A percentile compares a stretch with the other conserved stretches of the same genome.
These are phyloP conservation scores for Oryzias curvinotus DNA, from an alignment of 2,113 vertebrate genomes.

Conservation along the genomic window DNA sequence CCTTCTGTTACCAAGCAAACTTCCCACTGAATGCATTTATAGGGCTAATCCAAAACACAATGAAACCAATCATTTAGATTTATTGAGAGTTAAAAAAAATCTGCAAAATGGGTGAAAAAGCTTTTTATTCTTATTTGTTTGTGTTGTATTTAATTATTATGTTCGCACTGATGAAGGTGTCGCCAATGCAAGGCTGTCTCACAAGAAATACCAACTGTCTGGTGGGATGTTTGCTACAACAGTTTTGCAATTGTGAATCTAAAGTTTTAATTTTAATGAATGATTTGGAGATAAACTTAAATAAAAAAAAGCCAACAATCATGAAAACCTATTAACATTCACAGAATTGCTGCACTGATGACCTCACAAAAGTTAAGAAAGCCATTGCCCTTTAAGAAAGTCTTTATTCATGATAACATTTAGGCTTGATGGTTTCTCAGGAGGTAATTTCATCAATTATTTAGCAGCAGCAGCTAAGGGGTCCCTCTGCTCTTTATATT, in stretches of 20 bases:
- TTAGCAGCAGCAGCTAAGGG: constrained; percentile 15
- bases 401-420: constrained; percentile 7
- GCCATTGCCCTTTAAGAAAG: constrained; percentile 21
- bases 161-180: too few relatives aligned
- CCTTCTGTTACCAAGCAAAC: too few relatives aligned
- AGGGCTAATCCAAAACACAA: too few relatives aligned
- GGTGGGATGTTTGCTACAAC: too few relatives aligned
- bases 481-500: not conserved
- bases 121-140: too few relatives aligned
- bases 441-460: constrained; percentile 16
- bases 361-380: constrained; percentile 33
- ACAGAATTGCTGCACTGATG: not conserved
- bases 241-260: not conserved
- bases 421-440: constrained; percentile 1
- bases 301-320: constrained; percentile 9
- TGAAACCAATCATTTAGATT: too few relatives aligned
- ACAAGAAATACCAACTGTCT: too few relatives aligned
- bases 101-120: too few relatives aligned
- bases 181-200: too few relatives aligned
- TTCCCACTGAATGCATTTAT: too few relatives aligned
- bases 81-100: too few relatives aligned
- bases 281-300: not conserved
- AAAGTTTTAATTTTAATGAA: not conserved
- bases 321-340: constrained; percentile 13
- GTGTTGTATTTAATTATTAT: too few relatives aligned